phyloP scores from a whole-genome alignment of 2,888 invertebrate genomes.

The Silvanus unidentatus region DNA sequence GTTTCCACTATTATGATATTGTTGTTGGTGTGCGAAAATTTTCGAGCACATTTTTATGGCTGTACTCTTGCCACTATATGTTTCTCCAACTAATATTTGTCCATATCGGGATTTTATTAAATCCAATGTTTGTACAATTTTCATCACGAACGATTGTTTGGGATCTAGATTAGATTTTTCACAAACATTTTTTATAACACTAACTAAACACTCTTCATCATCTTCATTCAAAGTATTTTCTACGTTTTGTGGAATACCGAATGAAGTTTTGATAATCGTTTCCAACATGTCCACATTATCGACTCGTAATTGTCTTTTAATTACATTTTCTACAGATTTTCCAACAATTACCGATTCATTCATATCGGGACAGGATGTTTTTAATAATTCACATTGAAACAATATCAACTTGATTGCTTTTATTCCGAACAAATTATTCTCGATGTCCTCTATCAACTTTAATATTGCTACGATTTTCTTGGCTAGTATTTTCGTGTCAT shows the following conservation, averaged over 20 bases:
- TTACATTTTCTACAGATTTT: conserved; percentile 77
- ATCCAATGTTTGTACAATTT: conserved; percentile 79
- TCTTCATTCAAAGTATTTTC: conserved; percentile 47
- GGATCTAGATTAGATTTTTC: conserved; percentile 62
- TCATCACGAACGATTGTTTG: conserved; percentile 63
- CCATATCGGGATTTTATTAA: conserved; percentile 79
- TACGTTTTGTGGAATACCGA: no score
- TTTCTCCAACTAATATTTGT: conserved; percentile 79
- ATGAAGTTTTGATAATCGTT: conserved; percentile 80
- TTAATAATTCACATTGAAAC: conserved; percentile 70
- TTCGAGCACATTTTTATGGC: conserved; percentile 55
- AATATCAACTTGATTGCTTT: conserved; percentile 75
- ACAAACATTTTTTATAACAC: conserved; percentile 57
- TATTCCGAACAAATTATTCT: conserved; percentile 77
- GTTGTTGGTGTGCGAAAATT: not conserved
- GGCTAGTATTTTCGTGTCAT: conserved; percentile 63
- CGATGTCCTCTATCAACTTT: conserved; percentile 47
- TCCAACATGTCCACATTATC: conserved; percentile 74
- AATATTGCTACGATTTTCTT: conserved; percentile 73
- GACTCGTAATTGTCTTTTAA: conserved; percentile 77
- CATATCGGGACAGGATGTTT: conserved; percentile 62
- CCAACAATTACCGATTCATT: conserved; percentile 68
- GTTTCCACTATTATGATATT: no score
- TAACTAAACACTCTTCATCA: conserved; percentile 8
- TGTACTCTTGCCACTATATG: conserved; percentile 72